Evolutionary conservation across 2,113 vertebrate genomes (phyloP).

Genomic region (Delphinapterus leucas): DNA sequence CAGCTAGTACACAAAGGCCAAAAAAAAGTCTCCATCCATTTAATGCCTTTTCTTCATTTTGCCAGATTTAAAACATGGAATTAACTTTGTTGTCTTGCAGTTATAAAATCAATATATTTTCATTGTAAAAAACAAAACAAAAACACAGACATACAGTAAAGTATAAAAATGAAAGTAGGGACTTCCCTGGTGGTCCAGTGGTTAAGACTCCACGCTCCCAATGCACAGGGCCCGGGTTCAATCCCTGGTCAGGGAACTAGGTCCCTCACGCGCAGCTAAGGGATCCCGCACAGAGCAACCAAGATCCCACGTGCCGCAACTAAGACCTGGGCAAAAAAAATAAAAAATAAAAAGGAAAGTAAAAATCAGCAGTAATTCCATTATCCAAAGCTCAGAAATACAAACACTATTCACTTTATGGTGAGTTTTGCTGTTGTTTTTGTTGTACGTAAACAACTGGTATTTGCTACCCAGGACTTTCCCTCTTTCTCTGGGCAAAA

Average conservation of each 20-base stretch:
- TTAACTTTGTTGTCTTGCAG: background rate
- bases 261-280: too few species aligned
- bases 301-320: too few species aligned
- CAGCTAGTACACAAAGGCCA: background rate
- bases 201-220: too few species aligned
- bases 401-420: background rate
- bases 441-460: background rate
- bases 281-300: too few species aligned
- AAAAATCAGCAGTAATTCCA: background rate
- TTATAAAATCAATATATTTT: background rate
- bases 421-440: background rate
- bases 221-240: too few species aligned
- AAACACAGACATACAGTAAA: background rate
- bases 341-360: background rate
- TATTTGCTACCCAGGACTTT: background rate
- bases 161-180: background rate
- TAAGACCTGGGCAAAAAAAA: too few species aligned
- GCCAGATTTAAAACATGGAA: conserved; percentile 23
- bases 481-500: background rate
- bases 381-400: background rate
- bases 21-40: background rate
- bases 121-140: background rate
- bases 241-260: too few species aligned
- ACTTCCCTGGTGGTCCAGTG: too few species aligned
- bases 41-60: background rate